Evolutionary conservation across 2,113 vertebrate species (phyloP), one percentile per base, ranked within the genome.

Genomic region (Eonycteris spelaea): DNA sequence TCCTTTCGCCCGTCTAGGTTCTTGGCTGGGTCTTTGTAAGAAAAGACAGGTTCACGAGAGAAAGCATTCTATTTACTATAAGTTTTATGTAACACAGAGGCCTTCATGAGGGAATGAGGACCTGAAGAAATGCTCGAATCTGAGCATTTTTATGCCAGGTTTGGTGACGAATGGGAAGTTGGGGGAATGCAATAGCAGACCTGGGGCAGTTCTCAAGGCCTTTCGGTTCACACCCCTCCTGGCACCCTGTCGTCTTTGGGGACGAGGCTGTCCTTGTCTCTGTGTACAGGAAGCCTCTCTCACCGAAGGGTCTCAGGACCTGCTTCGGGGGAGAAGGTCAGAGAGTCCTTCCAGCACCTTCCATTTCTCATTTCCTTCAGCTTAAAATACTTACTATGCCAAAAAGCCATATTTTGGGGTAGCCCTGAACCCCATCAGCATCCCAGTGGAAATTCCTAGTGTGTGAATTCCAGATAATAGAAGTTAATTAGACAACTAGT

Each of bases 401-500:
- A n/a, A 77, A 9, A 18, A 51, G 24, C 21, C 51, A n/a, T 33
- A 51, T 51, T 78, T 70, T 19, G 71, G 40, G 5, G 11, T 85
- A 33, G 74, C 61, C 28, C 61, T 90, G 61, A 77, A 61, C 53
- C 5, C 61, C 11, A 77, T 68, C 79, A 85, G 0, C 35, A 38
- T 45, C 12, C 38, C 22, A 26, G 7, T 33, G 28, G 43, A 93
- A 77, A 77, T 9, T 61, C 12, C 22, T 6, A 51, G 85, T 24
- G 14, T 89, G 26, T 51, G 45, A 86, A 94, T 71, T 91, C 19
- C 18, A 79, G 53, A 78, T 94, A 95, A 89, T 65, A 35, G 91
- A 95, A 86, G 48, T 88, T 95, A 85, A 93, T 87, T 73, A 92
- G 55, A 78, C 59, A 86, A 59, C 40, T 67, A 53, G 75, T 38